Evolutionary conservation across 2,888 invertebrate genomes (phyloP).

Genomic region (Rhagium mordax): DNA sequence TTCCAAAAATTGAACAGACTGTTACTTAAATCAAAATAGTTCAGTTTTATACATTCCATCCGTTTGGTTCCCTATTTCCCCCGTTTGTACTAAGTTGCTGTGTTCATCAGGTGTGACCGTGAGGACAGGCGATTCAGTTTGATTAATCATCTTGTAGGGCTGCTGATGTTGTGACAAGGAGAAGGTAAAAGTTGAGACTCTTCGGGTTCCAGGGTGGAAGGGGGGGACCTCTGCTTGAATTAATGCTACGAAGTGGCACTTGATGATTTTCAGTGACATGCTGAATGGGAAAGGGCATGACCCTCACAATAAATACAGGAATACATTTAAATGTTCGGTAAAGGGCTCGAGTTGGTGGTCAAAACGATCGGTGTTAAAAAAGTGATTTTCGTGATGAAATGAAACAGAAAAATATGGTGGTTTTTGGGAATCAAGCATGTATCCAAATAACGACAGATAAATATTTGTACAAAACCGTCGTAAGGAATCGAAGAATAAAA

Average conservation of each 20-base stretch:
- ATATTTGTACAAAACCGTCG: too few relatives aligned
- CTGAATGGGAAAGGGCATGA: background rate
- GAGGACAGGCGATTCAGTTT: constrained; percentile 44
- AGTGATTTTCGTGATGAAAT: too few relatives aligned
- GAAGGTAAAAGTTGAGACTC: background rate
- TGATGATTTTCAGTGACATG: background rate
- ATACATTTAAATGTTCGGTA: background rate
- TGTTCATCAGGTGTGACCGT: constrained; percentile 39
- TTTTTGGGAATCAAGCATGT: too few relatives aligned
- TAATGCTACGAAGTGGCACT: constrained; percentile 5
- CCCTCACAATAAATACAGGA: background rate
- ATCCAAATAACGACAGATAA: too few relatives aligned
- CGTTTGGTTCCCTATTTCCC: background rate
- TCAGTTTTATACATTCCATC: background rate
- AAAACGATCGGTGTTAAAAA: too few relatives aligned
- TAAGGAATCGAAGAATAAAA: too few relatives aligned
- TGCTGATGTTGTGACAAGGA: constrained; percentile 45
- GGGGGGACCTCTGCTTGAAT: background rate
- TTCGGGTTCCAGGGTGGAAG: background rate
- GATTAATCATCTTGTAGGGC: constrained; percentile 44
- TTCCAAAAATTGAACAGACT: too few relatives aligned
- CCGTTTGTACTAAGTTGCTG: background rate
- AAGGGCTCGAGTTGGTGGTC: too few relatives aligned
- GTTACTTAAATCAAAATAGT: too few relatives aligned
- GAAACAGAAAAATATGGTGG: too few relatives aligned